A percentile compares a stretch with the other conserved stretches of the same genome.
Evolutionary conservation across 2,888 invertebrate genomes (phyloP).

Genomic region (Tribolium freemani): DNA sequence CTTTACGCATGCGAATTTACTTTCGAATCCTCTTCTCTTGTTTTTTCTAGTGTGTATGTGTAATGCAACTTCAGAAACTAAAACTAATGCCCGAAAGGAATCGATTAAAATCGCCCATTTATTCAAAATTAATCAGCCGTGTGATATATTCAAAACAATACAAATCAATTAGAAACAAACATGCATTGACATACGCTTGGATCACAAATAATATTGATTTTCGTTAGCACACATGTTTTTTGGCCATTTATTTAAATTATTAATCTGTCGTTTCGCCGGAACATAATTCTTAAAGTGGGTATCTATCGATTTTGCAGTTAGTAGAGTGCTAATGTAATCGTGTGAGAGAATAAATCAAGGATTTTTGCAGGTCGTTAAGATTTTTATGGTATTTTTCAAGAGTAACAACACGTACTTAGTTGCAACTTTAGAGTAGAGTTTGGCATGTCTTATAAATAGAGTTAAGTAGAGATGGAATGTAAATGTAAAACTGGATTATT

Average conservation of each 20-base stretch:
- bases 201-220: neutral
- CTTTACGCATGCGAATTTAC: no score
- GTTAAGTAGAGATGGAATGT: neutral
- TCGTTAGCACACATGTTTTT: no score
- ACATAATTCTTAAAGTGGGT: neutral
- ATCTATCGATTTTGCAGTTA: constrained; percentile 5
- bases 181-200: neutral
- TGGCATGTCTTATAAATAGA: neutral
- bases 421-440: neutral
- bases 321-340: neutral
- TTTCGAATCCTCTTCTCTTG: no score
- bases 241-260: neutral
- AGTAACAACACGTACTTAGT: neutral
- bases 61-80: no score
- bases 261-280: neutral
- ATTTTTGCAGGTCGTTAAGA: neutral
- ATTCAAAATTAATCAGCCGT: neutral
- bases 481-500: neutral
- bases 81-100: no score
- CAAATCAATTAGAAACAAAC: neutral
- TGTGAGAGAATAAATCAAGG: neutral
- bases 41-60: no score
- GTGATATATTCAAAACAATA: neutral
- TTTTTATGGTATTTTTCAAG: neutral
- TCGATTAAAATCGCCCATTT: neutral